phyloP scores from a whole-genome alignment of 2,888 invertebrate genomes.

The Tipula helvola region DNA sequence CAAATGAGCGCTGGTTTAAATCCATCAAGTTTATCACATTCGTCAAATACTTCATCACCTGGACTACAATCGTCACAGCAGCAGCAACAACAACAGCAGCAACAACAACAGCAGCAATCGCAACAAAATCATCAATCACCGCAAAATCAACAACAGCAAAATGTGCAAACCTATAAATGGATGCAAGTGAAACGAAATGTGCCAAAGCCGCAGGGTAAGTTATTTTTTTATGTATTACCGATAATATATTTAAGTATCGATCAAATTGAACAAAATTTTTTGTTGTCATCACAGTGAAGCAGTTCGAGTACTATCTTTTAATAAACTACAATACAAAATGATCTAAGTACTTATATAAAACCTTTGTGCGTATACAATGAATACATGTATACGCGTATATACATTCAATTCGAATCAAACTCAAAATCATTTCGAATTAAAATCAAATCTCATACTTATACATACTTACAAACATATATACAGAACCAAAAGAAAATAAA shows the following conservation, averaged over 20 bases:
- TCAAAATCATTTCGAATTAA: not conserved
- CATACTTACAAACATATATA: not conserved
- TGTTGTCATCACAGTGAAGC: not conserved
- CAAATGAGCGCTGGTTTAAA: not conserved
- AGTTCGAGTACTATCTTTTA: not conserved
- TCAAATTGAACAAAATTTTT: not conserved
- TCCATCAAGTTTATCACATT: not conserved
- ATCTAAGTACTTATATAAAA: not conserved
- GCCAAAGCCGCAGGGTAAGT: conserved; percentile 82
- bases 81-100: conserved; percentile 21
- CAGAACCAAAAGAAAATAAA: not conserved
- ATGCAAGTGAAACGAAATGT: conserved; percentile 97
- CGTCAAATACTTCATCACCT: conserved; percentile 16
- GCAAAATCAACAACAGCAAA: conserved; percentile 41
- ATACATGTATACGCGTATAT: too few species aligned
- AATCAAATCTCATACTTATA: not conserved
- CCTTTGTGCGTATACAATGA: not conserved
- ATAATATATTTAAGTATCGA: not conserved
- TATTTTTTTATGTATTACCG: not conserved
- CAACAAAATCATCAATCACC: conserved; percentile 30
- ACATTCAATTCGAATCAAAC: not conserved
- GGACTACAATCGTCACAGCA: conserved; percentile 25
- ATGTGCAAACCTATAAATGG: conserved; percentile 88
- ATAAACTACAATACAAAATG: too few species aligned
- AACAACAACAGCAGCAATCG: conserved; percentile 12